Conservation (phyloP, 1,140 invertebrate species). For the Solen grandis region DNA sequence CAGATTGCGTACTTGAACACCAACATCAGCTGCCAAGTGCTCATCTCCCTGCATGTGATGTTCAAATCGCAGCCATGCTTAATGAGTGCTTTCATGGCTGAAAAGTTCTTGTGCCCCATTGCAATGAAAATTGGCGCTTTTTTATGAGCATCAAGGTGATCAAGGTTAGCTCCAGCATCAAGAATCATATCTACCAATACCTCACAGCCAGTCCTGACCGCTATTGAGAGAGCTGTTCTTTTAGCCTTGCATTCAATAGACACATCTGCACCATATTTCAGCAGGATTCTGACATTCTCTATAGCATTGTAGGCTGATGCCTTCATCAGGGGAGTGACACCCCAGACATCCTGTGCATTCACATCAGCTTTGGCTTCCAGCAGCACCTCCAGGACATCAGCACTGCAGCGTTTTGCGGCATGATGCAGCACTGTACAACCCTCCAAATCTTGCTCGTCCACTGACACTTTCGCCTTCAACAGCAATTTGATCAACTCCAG, state of each 20-base stretch:
- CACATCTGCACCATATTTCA: slow-evolving; percentile 44
- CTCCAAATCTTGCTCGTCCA: slow-evolving; percentile 68
- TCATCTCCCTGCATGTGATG: slow-evolving; percentile 25
- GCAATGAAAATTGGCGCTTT: slow-evolving; percentile 25
- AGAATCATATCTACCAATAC: slow-evolving; percentile 32
- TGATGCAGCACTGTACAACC: slow-evolving; percentile 74
- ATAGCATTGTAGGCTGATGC: slow-evolving; percentile 57
- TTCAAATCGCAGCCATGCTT: slow-evolving; percentile 33
- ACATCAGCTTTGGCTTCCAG: slow-evolving; percentile 49
- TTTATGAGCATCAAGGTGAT: slow-evolving; percentile 41
- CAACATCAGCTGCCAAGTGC: slow-evolving; percentile 25
- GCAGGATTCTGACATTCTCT: slow-evolving; percentile 24
- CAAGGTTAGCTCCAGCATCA: slow-evolving; percentile 27
- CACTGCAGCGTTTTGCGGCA: slow-evolving; percentile 70
- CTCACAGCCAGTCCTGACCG: slow-evolving; percentile 26
- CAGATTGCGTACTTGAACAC: slow-evolving; percentile 21
- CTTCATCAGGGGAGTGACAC: slow-evolving; percentile 61
- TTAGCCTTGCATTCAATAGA: slow-evolving; percentile 36
- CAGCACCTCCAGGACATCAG: slow-evolving; percentile 58
- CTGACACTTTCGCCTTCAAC: slow-evolving; percentile 48
- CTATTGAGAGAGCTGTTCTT: slow-evolving; percentile 40
- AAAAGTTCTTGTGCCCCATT: slow-evolving; percentile 30
- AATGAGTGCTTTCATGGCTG: slow-evolving; percentile 36
- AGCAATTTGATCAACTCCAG: slow-evolving; percentile 44
- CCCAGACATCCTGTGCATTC: slow-evolving; percentile 39